Conservation (phyloP, 2,888 invertebrate species). For the Thereva nobilitata region DNA sequence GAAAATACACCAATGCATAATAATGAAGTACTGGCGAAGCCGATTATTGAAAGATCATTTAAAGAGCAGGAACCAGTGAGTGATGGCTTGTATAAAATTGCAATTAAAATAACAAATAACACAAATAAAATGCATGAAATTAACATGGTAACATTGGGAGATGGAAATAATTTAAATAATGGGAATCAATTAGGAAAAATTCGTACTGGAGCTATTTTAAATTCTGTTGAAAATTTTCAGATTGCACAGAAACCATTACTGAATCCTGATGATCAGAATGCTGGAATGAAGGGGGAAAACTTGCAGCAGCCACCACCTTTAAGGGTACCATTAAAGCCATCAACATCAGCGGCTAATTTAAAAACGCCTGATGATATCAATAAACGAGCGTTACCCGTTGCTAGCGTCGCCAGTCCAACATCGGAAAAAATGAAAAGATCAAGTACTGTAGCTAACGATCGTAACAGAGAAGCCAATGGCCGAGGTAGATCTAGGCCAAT, state of each 20-base stretch:
- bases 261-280: slow-evolving; percentile 37
- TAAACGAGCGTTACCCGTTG: slow-evolving; percentile 19
- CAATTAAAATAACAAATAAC: slow-evolving; percentile 53
- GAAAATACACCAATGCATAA: slow-evolving; percentile 2
- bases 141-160: slow-evolving; percentile 25
- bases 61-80: slow-evolving; percentile 57
- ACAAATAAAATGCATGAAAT: slow-evolving; percentile 37
- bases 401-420: slow-evolving; percentile 49
- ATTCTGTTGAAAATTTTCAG: slow-evolving; percentile 61
- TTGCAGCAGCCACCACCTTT: slow-evolving; percentile 49
- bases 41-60: slow-evolving; percentile 51
- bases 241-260: slow-evolving; percentile 52
- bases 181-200: neutral
- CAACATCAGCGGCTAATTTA: slow-evolving; percentile 40
- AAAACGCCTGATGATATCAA: slow-evolving; percentile 26
- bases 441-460: slow-evolving; percentile 46
- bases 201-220: slow-evolving; percentile 49
- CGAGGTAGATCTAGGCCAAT: slow-evolving; percentile 49
- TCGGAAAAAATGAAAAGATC: slow-evolving; percentile 49
- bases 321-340: slow-evolving; percentile 49
- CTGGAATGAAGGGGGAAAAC: slow-evolving; percentile 45
- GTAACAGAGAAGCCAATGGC: slow-evolving; percentile 43
- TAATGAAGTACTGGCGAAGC: slow-evolving; percentile 14
- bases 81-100: slow-evolving; percentile 57
- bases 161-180: slow-evolving; percentile 17